Conservation (phyloP, 2,888 invertebrate species). For the Leptothorax acervorum region DNA sequence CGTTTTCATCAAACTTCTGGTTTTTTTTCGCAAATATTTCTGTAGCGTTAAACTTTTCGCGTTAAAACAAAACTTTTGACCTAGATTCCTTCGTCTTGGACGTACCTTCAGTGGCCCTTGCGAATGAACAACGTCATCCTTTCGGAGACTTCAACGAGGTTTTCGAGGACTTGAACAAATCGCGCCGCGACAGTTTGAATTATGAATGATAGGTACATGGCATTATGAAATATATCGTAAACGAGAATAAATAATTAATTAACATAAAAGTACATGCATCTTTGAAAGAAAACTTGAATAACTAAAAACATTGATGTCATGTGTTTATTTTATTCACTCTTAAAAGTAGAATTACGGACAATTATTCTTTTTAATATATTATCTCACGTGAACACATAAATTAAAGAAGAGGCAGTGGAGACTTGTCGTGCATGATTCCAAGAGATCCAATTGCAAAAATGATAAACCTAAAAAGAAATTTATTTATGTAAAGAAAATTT, state of each 20-base stretch:
- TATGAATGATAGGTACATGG: neutral
- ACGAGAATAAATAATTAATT: neutral
- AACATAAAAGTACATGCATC: neutral
- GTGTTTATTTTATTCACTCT: neutral
- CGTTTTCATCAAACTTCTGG: neutral
- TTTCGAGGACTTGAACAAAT: constrained; percentile 64
- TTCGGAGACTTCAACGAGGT: constrained; percentile 66
- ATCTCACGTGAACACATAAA: neutral
- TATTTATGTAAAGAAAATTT: neutral
- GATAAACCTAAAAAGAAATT: neutral
- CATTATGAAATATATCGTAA: neutral
- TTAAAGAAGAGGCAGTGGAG: neutral
- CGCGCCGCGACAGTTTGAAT: neutral
- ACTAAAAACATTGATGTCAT: no score
- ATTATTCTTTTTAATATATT: constrained; percentile 6
- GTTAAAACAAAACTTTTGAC: neutral
- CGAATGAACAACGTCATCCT: neutral
- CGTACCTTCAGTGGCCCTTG: neutral
- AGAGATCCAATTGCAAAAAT: neutral
- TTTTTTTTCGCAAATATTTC: neutral
- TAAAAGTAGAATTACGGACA: neutral
- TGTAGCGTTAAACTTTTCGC: neutral
- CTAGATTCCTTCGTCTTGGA: neutral
- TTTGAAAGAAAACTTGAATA: neutral
- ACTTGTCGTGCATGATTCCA: neutral